Evolutionary conservation across 92 coral and sea anemone species (phyloP).

Genomic region (Actinernus sp.): DNA sequence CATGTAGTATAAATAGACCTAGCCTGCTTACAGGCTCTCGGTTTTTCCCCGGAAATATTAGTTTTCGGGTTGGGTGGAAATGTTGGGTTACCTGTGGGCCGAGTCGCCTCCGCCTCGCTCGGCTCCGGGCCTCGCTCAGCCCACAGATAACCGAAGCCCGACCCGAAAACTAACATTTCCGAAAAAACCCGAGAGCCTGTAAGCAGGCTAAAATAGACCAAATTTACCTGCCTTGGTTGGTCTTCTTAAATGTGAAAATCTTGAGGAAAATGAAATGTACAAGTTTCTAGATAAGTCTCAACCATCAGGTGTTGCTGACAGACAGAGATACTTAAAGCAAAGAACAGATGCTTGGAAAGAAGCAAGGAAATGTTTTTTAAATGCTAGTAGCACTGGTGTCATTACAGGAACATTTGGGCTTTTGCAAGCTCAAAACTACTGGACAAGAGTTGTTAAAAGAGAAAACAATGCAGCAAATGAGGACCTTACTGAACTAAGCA

Average conservation of each 20-base stretch:
- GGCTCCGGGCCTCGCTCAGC: too few relatives aligned
- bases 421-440: neutral
- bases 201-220: too few relatives aligned
- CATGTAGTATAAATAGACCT: slow-evolving; percentile 10
- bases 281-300: neutral
- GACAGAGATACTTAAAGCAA: neutral
- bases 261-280: neutral
- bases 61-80: too few relatives aligned
- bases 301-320: neutral
- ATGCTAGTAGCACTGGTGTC: slow-evolving; percentile 7
- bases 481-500: neutral
- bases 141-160: too few relatives aligned
- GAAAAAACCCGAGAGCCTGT: too few relatives aligned
- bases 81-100: too few relatives aligned
- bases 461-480: too few relatives aligned
- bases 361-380: slow-evolving; percentile 4
- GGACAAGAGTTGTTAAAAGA: too few relatives aligned
- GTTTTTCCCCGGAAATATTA: too few relatives aligned
- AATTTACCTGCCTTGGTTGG: slow-evolving; percentile 8
- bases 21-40: too few relatives aligned
- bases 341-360: slow-evolving; percentile 9
- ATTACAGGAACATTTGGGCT: slow-evolving; percentile 4
- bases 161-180: too few relatives aligned
- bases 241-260: slow-evolving; percentile 1
- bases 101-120: too few relatives aligned